phyloP scores from a whole-genome alignment of 2,888 invertebrate genomes.

The Spisula subtruncata region DNA sequence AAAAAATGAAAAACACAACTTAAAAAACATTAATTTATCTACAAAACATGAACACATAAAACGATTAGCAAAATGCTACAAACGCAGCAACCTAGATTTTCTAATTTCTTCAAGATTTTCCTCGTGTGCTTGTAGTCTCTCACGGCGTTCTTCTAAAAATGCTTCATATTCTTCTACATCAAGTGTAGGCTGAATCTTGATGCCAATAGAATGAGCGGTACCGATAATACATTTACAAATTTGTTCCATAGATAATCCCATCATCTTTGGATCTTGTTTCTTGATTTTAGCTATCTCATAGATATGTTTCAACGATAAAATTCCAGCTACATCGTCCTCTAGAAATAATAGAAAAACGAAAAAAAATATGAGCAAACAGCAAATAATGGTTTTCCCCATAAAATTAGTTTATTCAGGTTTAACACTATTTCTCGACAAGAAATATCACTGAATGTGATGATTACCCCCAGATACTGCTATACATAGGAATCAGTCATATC shows the following conservation, averaged over 20 bases:
- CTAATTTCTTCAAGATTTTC: constrained; percentile 93
- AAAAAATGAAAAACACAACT: too few relatives aligned
- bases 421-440: too few relatives aligned
- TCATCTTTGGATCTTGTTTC: constrained; percentile 92
- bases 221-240: constrained; percentile 94
- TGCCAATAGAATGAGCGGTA: constrained; percentile 94
- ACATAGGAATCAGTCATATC: too few relatives aligned
- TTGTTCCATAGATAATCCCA: constrained; percentile 79
- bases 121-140: constrained; percentile 92
- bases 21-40: too few relatives aligned
- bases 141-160: constrained; percentile 93
- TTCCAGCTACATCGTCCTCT: constrained; percentile 94
- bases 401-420: too few relatives aligned
- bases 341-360: constrained; percentile 40
- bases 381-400: too few relatives aligned
- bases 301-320: constrained; percentile 96
- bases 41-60: constrained; percentile 18
- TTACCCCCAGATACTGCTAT: too few relatives aligned
- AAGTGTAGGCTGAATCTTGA: constrained; percentile 93
- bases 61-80: constrained; percentile 43
- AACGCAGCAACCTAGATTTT: constrained; percentile 96
- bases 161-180: constrained; percentile 93
- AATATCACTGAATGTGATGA: too few relatives aligned
- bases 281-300: constrained; percentile 99
- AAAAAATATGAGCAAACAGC: neutral